Evolutionary conservation across 2,113 vertebrate species (phyloP).

Genomic region (Phylloscopus trochilus): DNA sequence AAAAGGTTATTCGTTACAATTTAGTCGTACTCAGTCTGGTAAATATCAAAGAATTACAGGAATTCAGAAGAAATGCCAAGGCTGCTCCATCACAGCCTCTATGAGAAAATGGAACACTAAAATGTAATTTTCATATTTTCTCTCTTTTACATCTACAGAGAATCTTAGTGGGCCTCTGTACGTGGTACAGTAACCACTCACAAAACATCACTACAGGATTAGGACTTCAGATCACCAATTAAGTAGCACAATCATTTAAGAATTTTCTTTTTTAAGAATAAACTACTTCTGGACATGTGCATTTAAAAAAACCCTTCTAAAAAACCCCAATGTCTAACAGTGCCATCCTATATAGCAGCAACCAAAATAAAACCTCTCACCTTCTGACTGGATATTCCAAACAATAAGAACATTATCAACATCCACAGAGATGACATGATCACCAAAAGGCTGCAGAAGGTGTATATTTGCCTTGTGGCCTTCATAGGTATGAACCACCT

Average conservation of each 20-base stretch:
- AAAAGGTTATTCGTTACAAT: not conserved
- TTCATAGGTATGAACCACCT: conserved; percentile 88
- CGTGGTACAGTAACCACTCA: not conserved
- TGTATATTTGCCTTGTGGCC: conserved; percentile 87
- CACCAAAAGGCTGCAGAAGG: conserved; percentile 89
- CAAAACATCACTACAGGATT: not conserved
- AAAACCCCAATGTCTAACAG: not conserved
- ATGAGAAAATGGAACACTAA: not conserved
- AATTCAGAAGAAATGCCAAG: not conserved
- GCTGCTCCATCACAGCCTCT: not conserved
- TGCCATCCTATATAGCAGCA: not conserved
- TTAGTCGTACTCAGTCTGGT: not conserved
- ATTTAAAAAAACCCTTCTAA: not conserved
- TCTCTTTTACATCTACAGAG: not conserved
- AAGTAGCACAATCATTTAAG: rapidly evolving
- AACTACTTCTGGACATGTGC: not conserved
- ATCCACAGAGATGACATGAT: conserved; percentile 92
- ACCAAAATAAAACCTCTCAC: conserved; percentile 56
- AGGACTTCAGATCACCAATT: not conserved
- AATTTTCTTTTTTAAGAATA: not conserved
- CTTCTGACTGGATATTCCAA: conserved; percentile 89
- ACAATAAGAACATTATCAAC: conserved; percentile 84
- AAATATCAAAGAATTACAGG: not conserved
- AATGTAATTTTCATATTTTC: not conserved
- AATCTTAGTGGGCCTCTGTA: not conserved